Base-by-base conservation (phyloP, 1,140 invertebrate genomes). In the Dysdera silvatica region DNA sequence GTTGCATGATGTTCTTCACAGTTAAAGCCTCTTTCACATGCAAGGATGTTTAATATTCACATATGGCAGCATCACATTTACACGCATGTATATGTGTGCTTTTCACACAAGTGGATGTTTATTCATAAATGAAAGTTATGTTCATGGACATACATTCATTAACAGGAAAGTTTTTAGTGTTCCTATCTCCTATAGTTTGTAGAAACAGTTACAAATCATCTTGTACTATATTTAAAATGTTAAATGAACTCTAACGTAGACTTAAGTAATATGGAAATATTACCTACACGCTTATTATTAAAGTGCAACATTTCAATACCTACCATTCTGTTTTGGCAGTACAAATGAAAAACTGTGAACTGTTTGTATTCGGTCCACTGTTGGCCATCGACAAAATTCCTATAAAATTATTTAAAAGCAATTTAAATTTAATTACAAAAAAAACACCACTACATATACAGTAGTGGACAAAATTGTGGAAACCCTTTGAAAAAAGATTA, bases 291-390 rank as follows among this genome's bases (percentile, higher is more conserved):
- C 18, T 52, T 29, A 35, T n/a, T 10, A 48, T 56, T 2, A 47
- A 47, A 47, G 23, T 10, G 43, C 14, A 47, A n/a, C 20, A 33
- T 23, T 41, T 10, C 33, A 26, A 24, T 24, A 68, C 66, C 66
- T 70, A 79, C 81, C 81, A 83, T 47, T 81, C 80, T 7, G 81
- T 80, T 64, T 84, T 84, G 47, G 84, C 85, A 40, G 89, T 91
- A 66, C 89, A 91, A 7, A 96, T 79, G 68, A 95, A 96, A 78
- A 97, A 96, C 78, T 98, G 95, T 37, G 92, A 96, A 26, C 94
- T 92, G 80, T 98, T 98, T 24, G 89, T 87, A 74, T 96, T 92
- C 8, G 89, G 82, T 2, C 93, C 93, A 16, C 90, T 92, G 77
- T 95, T 95, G 0, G 91, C 91, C 91, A 95, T 95, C 33, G 90